Conservation (phyloP, 2,888 invertebrate species). For the Nymphalis c-album region DNA sequence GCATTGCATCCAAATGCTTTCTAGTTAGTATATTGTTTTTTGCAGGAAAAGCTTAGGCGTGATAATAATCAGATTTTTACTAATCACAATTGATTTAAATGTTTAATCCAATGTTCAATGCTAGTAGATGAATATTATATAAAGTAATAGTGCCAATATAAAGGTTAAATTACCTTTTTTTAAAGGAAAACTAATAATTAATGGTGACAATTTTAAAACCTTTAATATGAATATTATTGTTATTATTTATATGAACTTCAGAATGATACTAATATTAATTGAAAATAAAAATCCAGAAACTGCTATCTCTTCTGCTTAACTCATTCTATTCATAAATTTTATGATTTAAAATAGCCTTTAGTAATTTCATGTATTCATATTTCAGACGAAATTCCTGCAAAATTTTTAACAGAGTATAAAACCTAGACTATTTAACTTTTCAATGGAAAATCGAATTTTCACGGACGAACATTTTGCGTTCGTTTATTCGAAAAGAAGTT, state of each 20-base stretch:
- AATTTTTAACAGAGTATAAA: constrained; percentile 8
- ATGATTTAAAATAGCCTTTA: neutral
- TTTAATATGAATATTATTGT: too few species aligned
- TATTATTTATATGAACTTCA: too few species aligned
- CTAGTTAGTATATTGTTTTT: too few species aligned
- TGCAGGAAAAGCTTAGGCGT: too few species aligned
- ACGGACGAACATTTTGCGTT: constrained; percentile 38
- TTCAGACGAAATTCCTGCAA: constrained; percentile 7
- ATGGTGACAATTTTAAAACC: too few species aligned
- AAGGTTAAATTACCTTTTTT: neutral
- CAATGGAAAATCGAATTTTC: constrained; percentile 42
- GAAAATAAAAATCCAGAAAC: too few species aligned
- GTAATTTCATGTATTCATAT: neutral
- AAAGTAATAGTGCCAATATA: neutral
- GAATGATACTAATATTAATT: too few species aligned
- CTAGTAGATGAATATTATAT: neutral
- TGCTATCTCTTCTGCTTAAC: too few species aligned
- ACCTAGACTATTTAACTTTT: constrained; percentile 32
- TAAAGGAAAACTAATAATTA: neutral
- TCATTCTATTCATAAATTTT: neutral
- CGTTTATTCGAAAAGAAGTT: constrained; percentile 42
- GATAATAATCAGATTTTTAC: too few species aligned
- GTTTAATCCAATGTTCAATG: neutral
- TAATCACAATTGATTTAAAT: too few species aligned
- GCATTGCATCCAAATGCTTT: too few species aligned